These are phyloP conservation scores for Onychomys arenicola DNA, from an alignment of 2,797 vertebrate species.

Conservation along the genomic window DNA sequence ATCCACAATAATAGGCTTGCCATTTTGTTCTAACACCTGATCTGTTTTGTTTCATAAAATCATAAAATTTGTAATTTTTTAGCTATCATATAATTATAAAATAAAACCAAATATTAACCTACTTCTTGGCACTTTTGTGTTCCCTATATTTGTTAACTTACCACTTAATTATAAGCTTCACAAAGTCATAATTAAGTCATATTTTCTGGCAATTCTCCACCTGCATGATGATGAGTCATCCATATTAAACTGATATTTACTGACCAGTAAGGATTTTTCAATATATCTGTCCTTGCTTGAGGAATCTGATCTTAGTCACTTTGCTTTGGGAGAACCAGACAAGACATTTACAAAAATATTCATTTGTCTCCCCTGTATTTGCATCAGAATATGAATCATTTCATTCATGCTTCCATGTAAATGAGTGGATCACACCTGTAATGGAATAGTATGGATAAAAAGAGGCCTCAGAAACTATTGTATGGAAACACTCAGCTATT, in stretches of 20 bases:
- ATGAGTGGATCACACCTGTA: neutral
- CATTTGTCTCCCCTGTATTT: neutral
- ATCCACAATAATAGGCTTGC: neutral
- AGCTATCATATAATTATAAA: constrained; percentile 19
- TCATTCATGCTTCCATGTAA: neutral
- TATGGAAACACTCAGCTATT: constrained; percentile 36
- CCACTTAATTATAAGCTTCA: constrained; percentile 19
- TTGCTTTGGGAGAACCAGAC: neutral
- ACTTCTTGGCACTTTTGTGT: constrained; percentile 2
- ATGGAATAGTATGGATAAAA: constrained; percentile 5
- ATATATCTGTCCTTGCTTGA: neutral
- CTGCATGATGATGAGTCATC: neutral
- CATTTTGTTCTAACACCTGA: neutral
- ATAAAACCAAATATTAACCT: constrained; percentile 24
- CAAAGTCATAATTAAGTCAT: constrained; percentile 42
- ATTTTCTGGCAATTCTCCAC: neutral
- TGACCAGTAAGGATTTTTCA: neutral
- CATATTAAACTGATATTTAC: neutral
- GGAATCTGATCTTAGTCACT: neutral
- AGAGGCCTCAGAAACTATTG: neutral
- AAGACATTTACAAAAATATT: neutral
- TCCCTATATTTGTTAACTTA: constrained; percentile 20
- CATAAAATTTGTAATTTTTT: neutral
- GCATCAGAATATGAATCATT: neutral
- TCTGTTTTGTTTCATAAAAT: neutral